phyloP scores from a whole-genome alignment of 2,888 invertebrate genomes.

The Ctenicera cuprea region DNA sequence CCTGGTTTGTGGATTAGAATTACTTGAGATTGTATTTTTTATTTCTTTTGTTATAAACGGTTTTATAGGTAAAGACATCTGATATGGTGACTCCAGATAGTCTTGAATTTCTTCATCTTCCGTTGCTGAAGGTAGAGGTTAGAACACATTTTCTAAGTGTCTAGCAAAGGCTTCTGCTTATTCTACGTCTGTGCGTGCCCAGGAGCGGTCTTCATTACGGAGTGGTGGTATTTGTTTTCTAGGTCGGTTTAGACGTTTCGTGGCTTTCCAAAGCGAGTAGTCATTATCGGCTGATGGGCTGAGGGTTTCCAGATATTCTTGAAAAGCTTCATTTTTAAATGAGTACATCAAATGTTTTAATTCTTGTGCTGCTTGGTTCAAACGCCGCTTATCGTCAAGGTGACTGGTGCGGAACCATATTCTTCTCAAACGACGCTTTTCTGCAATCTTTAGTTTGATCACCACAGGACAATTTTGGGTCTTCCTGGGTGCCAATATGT shows the following conservation, averaged over 20 bases:
- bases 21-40: not conserved
- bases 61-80: constrained; percentile 14
- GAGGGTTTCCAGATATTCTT: no score
- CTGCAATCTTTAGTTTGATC: constrained; percentile 22
- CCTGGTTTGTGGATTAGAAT: not conserved
- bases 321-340: no score
- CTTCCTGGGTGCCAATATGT: constrained; percentile 10
- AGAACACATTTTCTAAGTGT: constrained; percentile 52
- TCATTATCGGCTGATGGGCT: constrained; percentile 34
- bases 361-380: not conserved
- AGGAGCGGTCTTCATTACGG: constrained; percentile 43
- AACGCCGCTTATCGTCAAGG: constrained; percentile 33
- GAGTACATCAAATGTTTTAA: constrained; percentile 30
- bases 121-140: constrained; percentile 42
- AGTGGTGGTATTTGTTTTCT: constrained; percentile 49
- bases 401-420: constrained; percentile 39
- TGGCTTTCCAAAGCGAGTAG: no score
- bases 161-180: no score
- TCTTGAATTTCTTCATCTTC: constrained; percentile 1
- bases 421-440: constrained; percentile 17
- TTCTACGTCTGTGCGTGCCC: constrained; percentile 53
- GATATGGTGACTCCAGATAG: constrained; percentile 1
- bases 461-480: constrained; percentile 2
- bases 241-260: no score
- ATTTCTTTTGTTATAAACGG: constrained; percentile 4